Base-by-base conservation (phyloP, 2,888 invertebrate species). In the Auanema freiburgensis region DNA sequence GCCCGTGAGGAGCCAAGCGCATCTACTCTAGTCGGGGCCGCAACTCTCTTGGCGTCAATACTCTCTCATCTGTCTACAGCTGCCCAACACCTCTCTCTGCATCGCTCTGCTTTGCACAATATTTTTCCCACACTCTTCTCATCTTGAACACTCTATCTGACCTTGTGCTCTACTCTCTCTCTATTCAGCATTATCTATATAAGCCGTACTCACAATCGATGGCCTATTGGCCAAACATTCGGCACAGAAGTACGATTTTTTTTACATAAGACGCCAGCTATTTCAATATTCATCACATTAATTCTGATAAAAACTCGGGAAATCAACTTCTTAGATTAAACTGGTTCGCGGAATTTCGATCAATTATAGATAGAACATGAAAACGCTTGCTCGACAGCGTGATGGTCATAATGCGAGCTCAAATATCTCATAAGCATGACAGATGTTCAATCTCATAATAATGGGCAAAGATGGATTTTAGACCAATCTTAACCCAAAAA, bases 161-260 rank as follows among this genome's bases (percentile, higher is more conserved):
- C 11, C 24, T 49, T 55, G n/a, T 25, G 24, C 49, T 53, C 54
- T 40, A 46, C 60, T 23, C 14, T 42, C 21, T 57, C 57, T 50
- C 57, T 62, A 56, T 50, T 10, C 51, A 1, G 14, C 24, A n/a
- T 51, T 41, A 33, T 50, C 18, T 21, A 23, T 57, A 33, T 33
- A 33, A 33, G 33, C 33, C 12, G 43, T 57, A 66, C n/a, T 62
- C 65, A 14, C 59, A 62, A 62, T 62, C 62, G 62, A 62, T 62
- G 62, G 57, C 57, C 62, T 62, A 62, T 49, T 51, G 62, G 52
- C 56, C 21, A 43, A 42, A 61, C 54, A 54, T 54, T 43, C 61
- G 46, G 49, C 21, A 10, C 50, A 1, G 40, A 23, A 33, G 57
- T 41, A 62, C 43, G 42, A 40, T 50, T 62, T 44, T 41, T 46